These are phyloP conservation scores for Temnothorax nylanderi DNA, from an alignment of 1,140 invertebrate genomes.

Conservation along the genomic window DNA sequence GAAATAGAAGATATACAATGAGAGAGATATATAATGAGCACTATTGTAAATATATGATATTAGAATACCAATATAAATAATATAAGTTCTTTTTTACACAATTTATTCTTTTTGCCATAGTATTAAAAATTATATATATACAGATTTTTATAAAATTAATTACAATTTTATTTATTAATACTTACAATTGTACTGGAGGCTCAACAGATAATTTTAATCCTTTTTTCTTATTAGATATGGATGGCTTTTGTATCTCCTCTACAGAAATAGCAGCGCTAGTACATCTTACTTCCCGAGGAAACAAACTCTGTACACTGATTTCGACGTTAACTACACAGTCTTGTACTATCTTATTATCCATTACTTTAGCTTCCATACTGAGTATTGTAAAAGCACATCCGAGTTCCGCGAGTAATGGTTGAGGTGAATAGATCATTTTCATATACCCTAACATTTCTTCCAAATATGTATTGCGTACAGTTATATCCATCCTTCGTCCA, in stretches of 20 bases:
- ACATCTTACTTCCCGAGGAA: slow-evolving; percentile 87
- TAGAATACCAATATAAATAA: background rate
- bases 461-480: no score
- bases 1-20: background rate
- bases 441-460: slow-evolving; percentile 91
- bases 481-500: no score
- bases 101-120: background rate
- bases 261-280: slow-evolving; percentile 85
- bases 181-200: slow-evolving; percentile 78
- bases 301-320: slow-evolving; percentile 86
- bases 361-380: slow-evolving; percentile 84
- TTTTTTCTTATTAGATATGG: slow-evolving; percentile 74
- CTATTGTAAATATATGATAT: background rate
- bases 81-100: background rate
- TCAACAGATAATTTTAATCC: slow-evolving; percentile 72
- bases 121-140: background rate
- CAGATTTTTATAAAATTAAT: background rate
- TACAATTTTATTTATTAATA: slow-evolving; percentile 32
- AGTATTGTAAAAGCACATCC: slow-evolving; percentile 84
- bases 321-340: slow-evolving; percentile 87
- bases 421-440: slow-evolving; percentile 85
- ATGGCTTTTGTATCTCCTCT: slow-evolving; percentile 82
- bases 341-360: slow-evolving; percentile 86
- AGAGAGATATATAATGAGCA: background rate
- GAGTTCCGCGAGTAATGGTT: slow-evolving; percentile 81